Conservation (phyloP, 1,140 invertebrate genomes). For the Diuraphis noxia region DNA sequence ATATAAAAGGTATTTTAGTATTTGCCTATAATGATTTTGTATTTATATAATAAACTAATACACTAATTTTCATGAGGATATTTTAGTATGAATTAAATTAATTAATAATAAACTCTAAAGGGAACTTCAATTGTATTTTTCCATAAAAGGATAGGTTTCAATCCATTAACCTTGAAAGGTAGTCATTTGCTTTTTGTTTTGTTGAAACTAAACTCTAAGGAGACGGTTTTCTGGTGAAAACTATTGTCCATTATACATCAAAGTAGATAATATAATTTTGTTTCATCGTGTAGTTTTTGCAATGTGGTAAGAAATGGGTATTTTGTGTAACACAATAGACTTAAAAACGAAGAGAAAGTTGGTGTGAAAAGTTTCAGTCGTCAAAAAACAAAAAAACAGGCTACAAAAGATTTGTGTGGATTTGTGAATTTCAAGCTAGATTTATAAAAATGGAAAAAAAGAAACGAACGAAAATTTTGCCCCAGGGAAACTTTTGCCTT, state of each 20-base stretch:
- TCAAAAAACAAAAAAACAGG: constrained; percentile 36
- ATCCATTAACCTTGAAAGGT: background rate
- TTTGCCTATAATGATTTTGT: too few species aligned
- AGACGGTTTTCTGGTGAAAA: background rate
- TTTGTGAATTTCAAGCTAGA: constrained; percentile 39
- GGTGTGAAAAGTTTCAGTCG: constrained; percentile 40
- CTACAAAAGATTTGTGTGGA: constrained; percentile 9
- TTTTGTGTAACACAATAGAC: constrained; percentile 26
- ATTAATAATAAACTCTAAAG: background rate
- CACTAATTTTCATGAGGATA: background rate
- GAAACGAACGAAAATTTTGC: constrained; percentile 17
- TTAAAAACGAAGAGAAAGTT: constrained; percentile 10
- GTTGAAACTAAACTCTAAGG: background rate
- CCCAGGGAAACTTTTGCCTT: constrained; percentile 30
- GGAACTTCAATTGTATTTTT: background rate
- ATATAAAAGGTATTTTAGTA: too few species aligned
- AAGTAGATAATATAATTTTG: constrained; percentile 38
- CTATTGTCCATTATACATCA: constrained; percentile 14
- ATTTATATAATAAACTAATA: too few species aligned
- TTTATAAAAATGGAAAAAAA: constrained; percentile 39
- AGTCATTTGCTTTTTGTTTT: constrained; percentile 30
- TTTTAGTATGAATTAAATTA: background rate
- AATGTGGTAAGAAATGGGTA: background rate
- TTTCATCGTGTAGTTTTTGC: constrained; percentile 13
- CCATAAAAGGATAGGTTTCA: background rate